A percentile compares a stretch with the other conserved stretches of the same genome.
phyloP scores from a whole-genome alignment of 2,113 vertebrate genomes.

The Antennarius striatus region DNA sequence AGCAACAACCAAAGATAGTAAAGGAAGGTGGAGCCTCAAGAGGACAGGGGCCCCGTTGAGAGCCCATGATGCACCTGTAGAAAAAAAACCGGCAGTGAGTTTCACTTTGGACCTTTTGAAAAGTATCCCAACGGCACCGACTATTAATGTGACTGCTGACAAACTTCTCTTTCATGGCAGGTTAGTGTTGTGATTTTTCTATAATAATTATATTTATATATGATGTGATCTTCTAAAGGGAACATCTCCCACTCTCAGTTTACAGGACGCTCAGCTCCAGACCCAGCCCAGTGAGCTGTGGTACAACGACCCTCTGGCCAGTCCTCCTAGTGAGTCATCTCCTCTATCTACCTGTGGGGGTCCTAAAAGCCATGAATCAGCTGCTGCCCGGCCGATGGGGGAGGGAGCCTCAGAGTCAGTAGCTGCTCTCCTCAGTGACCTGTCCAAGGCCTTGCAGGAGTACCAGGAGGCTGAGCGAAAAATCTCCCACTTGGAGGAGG shows the following conservation, averaged over 20 bases:
- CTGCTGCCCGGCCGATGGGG: constrained; percentile 33
- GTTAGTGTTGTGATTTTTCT: constrained; percentile 59
- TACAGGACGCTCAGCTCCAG: constrained; percentile 58
- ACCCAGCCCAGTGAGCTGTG: constrained; percentile 66
- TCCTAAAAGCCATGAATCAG: constrained; percentile 35
- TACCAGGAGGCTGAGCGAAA: constrained; percentile 89
- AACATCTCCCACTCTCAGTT: constrained; percentile 38
- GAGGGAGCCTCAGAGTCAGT: constrained; percentile 76
- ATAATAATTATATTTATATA: not conserved
- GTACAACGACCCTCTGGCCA: constrained; percentile 58
- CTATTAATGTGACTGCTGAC: constrained; percentile 58
- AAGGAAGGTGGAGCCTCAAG: constrained; percentile 71
- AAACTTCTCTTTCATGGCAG: constrained; percentile 75
- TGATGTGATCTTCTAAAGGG: not conserved
- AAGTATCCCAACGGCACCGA: constrained; percentile 65
- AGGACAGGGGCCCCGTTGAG: constrained; percentile 69
- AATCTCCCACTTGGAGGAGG: constrained; percentile 83
- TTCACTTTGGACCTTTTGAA: constrained; percentile 76
- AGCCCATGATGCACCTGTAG: constrained; percentile 58
- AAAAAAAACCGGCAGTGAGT: constrained; percentile 80
- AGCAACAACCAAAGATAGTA: constrained; percentile 59
- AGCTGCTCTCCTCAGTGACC: constrained; percentile 82
- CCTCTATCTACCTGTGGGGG: constrained; percentile 28
- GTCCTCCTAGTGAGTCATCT: constrained; percentile 53
- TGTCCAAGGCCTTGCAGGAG: constrained; percentile 88